Base-by-base conservation (phyloP, 2,113 vertebrate genomes). In the Saiga tatarica region DNA sequence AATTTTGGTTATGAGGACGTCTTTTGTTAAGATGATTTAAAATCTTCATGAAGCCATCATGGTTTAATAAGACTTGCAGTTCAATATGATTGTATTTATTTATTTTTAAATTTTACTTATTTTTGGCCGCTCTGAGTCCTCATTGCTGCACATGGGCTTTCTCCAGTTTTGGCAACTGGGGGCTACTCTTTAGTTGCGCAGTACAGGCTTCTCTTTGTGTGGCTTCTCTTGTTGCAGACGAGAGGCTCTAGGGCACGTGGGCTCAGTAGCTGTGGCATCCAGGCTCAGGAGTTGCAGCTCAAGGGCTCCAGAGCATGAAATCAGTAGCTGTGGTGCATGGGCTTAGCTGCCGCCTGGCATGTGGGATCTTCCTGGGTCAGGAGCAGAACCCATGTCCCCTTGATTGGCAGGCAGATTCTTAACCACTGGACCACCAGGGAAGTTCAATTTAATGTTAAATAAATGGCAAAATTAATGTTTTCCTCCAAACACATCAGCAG, bases 391-490 rank as follows among this genome's bases (percentile, higher is more conserved):
- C n/a, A 23, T 39, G n/a, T 39, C 9, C 19, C n/a, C 67, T 71
- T 71, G 36, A 39, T 23, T 71, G 19, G 19, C 67, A 71, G 67
- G 67, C n/a, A 71, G 67, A 71, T 71, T 71, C 19, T 39, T 39
- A 71, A 71, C 10, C 10, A 71, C 10, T 71, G n/a, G 67, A 23
- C 10, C 67, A 71, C 67, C 19, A 71, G 67, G n/a, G n/a, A 39
- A 39, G 67, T 12, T 39, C n/a, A 71, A 39, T 71, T 39, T 39
- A 71, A 53, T 93, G 19, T 85, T 89, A 91, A 19, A 91, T 62
- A 91, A 91, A 91, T 52, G 53, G n/a, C 6, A 55, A 81, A 84
- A 89, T 45, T 85, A 33, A 74, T 89, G 1, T 78, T 94, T 95
- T 42, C 14, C 13, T 86, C 25, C 25, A 86, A 62, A 6, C n/a